phyloP scores from a whole-genome alignment of 2,888 invertebrate genomes.

The Lochmaea capreae region DNA sequence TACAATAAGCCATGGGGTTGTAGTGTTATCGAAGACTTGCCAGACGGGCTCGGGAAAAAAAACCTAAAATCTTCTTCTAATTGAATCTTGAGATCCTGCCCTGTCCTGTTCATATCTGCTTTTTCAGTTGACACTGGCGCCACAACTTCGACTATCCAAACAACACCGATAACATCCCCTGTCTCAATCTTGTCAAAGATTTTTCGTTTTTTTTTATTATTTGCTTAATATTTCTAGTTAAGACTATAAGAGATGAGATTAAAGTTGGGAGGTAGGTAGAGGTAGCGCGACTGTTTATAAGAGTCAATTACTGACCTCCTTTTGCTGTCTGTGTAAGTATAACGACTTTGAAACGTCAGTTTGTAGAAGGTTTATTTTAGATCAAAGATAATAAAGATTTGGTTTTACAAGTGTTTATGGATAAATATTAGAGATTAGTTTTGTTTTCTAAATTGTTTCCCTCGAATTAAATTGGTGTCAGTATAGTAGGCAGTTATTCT shows the following conservation, averaged over 20 bases:
- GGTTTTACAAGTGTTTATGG: neutral
- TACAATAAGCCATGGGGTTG: too few species aligned
- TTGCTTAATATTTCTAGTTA: slow-evolving; percentile 43
- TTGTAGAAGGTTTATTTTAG: slow-evolving; percentile 3
- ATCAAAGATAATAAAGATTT: slow-evolving; percentile 5
- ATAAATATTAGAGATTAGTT: neutral
- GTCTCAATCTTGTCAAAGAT: slow-evolving; percentile 47
- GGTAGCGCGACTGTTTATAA: slow-evolving; percentile 22
- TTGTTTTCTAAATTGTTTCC: too few species aligned
- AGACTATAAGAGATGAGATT: slow-evolving; percentile 41
- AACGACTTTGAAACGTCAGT: slow-evolving; percentile 1
- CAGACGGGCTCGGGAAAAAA: too few species aligned
- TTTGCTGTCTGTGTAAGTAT: neutral
- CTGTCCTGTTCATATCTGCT: slow-evolving; percentile 23
- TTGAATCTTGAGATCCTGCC: neutral
- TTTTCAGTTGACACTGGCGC: slow-evolving; percentile 51
- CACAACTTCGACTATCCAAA: slow-evolving; percentile 55
- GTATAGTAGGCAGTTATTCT: too few species aligned
- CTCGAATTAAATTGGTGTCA: too few species aligned
- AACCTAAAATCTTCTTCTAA: too few species aligned
- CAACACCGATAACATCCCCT: slow-evolving; percentile 50
- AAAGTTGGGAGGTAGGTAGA: slow-evolving; percentile 22
- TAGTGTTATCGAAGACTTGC: too few species aligned
- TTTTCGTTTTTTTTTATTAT: slow-evolving; percentile 41
- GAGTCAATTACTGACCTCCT: slow-evolving; percentile 2